phyloP scores from a whole-genome alignment of 2,888 invertebrate genomes.

The Lacanobia oleracea region DNA sequence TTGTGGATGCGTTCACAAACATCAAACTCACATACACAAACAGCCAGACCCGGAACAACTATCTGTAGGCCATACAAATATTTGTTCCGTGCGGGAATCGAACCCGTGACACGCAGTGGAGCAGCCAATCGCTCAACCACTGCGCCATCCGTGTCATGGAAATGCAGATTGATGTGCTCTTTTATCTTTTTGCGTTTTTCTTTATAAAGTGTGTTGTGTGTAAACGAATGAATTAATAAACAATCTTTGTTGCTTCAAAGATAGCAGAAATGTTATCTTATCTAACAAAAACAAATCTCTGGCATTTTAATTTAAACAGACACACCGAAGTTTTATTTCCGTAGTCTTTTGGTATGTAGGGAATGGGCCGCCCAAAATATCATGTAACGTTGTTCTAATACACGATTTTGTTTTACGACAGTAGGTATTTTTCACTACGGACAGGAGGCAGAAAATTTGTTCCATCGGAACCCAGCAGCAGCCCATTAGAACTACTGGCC shows the following conservation, averaged over 20 bases:
- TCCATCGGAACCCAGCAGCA: conserved; percentile 31
- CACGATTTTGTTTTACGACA: neutral
- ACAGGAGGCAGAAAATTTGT: conserved; percentile 13
- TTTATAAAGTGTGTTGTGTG: neutral
- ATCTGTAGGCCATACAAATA: too few species aligned
- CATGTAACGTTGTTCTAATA: conserved; percentile 2
- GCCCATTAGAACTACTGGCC: conserved; percentile 73
- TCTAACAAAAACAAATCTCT: neutral
- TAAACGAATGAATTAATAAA: neutral
- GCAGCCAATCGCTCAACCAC: too few species aligned
- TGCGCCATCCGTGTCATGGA: too few species aligned
- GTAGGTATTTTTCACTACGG: neutral
- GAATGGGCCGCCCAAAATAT: conserved; percentile 4
- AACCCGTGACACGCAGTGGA: too few species aligned
- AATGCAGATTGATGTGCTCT: neutral
- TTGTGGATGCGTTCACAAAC: too few species aligned
- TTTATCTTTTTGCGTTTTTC: neutral
- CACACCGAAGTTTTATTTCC: conserved; percentile 13
- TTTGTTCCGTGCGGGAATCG: too few species aligned
- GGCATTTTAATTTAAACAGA: conserved; percentile 3
- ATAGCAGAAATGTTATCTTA: too few species aligned
- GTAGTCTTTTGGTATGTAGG: neutral
- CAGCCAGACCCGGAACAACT: too few species aligned
- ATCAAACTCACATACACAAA: too few species aligned
- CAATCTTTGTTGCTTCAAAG: neutral